Evolutionary conservation across 2,888 invertebrate genomes (phyloP), one percentile per base, ranked within the genome.

Genomic region (Tinea semifulvella): DNA sequence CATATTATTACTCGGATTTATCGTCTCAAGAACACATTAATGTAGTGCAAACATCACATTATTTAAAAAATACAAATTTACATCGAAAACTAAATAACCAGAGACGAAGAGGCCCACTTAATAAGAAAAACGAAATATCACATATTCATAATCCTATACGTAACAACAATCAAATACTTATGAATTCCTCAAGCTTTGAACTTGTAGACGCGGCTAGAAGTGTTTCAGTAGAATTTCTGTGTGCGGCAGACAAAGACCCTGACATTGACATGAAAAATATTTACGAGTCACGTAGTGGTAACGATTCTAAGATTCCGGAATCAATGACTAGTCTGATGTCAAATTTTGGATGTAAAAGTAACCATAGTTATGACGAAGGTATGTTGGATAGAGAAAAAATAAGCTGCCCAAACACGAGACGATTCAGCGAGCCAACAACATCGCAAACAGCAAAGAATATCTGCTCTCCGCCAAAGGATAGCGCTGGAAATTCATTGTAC

Each of bases 1-100:
- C 94, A 0, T 94, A 94, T 59, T 94, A 94, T 59, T 94, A 94
- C 63, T 92, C 94, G 0, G 94, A 94, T 65, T 77, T 87, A 42
- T 87, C 79, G 53, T 73, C 82, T 2, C 81, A 82, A 55, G 81
- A 81, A 50, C 77, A 82, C 52, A 74, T 82, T 47, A 80, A 82
- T 53, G 55, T 76, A 44, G 52, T 77, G 39, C 70, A 74, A 44
- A 70, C 72, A 44, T 73, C 75, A 46, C 79, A 79, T 56, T 81
- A 63, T 49, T 59, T 80, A 49, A 82, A 82, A 56, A 82, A 80
- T 56, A 79, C 81, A 50, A 79, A 79, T 53, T 63, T 77, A 45
- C 77, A 80, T 55, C 72, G 81, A 1, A 84, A 84, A 57, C 57
- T 91, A 22, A 92, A 91, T 57, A 92, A 92, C 64, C 91, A 91